phyloP scores from a whole-genome alignment of 2,797 vertebrate genomes.

The Syngnathus acus region DNA sequence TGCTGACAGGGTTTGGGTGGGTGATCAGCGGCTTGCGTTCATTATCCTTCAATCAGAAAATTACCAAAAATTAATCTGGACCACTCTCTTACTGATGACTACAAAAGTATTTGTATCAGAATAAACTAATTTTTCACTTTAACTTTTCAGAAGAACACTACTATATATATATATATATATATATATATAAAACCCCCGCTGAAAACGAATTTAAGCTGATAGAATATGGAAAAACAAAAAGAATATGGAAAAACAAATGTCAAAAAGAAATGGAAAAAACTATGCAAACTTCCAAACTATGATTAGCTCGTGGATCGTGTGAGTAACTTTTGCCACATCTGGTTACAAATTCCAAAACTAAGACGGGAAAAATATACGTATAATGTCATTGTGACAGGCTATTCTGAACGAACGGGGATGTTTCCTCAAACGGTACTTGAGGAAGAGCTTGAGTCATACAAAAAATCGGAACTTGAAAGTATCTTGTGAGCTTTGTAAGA shows the following conservation, averaged over 20 bases:
- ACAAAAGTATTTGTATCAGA: too few relatives aligned
- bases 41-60: constrained; percentile 61
- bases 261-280: too few relatives aligned
- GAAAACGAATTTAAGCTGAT: neutral
- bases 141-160: too few relatives aligned
- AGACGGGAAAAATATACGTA: neutral
- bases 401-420: neutral
- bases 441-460: constrained; percentile 16
- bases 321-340: neutral
- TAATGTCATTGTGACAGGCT: neutral
- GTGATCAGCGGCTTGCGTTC: constrained; percentile 82
- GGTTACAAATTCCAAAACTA: neutral
- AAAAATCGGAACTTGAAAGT: neutral
- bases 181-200: too few relatives aligned
- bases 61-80: too few relatives aligned
- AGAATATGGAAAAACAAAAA: neutral
- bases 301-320: neutral
- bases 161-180: too few relatives aligned
- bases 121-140: too few relatives aligned
- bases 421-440: neutral
- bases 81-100: neutral
- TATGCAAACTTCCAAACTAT: neutral
- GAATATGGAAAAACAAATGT: too few relatives aligned
- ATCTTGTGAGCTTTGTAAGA: neutral
- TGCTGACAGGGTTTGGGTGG: constrained; percentile 74